Base-by-base conservation (phyloP, 2,888 invertebrate species). In the Taphrorychus bicolor region DNA sequence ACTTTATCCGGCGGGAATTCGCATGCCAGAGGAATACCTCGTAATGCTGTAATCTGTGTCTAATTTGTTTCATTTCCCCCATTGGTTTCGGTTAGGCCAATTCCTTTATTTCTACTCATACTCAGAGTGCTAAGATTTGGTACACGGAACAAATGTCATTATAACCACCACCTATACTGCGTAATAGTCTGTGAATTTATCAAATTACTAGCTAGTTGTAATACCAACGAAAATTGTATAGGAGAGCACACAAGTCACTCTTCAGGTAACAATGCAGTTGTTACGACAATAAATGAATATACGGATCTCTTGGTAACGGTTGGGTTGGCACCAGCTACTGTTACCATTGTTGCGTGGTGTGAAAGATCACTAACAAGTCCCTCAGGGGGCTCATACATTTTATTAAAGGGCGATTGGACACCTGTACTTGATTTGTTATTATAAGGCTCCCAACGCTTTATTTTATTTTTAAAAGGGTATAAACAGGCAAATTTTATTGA, bases 331-430 rank as follows among this genome's bases (percentile, higher is more conserved):
- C 69, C 61, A 48, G 61, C 69, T 65, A 69, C 70, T 70, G 67
- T 62, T 66, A 72, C 73, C 72, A 74, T 74, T 71, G 73, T 72
- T 70, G 60, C 56, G 42, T 67, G 62, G 64, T 71, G 70, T 67
- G 57, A 64, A 69, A 71, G 71, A 71, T 70, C 71, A 69, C 65
- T 69, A 70, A 71, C 73, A 59, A 72, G 72, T 75, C 72, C 73
- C 75, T 75, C 72, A 72, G 70, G 71, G 75, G 76, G 73, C 75
- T 74, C 74, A 72, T 76, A 76, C 75, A 76, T 75, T 73, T 72
- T 70, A 72, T 72, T 72, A 71, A 67, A 71, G 45, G 51, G 71
- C 72, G 71, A 59, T 70, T 61, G 68, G 70, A 71, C 69, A 73
- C 71, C 71, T 72, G 48, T 62, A 49, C 66, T n/a, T n/a, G n/a